Conservation (phyloP, 2,888 invertebrate genomes). For the Amphipoea oculea region DNA sequence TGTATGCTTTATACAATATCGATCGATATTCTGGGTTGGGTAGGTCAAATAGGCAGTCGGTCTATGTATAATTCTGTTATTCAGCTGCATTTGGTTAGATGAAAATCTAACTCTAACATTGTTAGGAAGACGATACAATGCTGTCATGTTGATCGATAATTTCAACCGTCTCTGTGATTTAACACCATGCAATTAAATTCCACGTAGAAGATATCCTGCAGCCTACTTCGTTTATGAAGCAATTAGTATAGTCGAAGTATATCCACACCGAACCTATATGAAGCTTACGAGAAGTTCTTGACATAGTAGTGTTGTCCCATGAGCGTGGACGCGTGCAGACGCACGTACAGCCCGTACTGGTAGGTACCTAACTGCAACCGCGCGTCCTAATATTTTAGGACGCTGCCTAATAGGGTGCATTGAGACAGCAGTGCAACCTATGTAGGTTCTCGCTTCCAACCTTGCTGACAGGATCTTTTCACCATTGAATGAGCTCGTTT, state of each 20-base stretch:
- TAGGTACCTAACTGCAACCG: background rate
- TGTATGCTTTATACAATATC: background rate
- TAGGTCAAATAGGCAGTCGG: background rate
- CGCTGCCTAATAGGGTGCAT: background rate
- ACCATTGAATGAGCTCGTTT: background rate
- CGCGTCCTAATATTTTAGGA: background rate
- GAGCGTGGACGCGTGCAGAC: constrained; percentile 93
- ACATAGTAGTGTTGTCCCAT: constrained; percentile 94
- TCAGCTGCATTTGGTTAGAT: background rate
- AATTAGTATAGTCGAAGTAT: background rate
- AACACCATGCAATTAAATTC: background rate
- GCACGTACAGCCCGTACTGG: constrained; percentile 71
- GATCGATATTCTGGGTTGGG: background rate
- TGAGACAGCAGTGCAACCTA: background rate
- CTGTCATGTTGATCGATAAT: background rate
- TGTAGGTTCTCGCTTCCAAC: background rate
- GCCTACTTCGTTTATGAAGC: background rate
- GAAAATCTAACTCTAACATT: background rate
- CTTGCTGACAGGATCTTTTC: background rate
- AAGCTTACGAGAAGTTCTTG: constrained; percentile 79
- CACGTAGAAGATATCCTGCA: too few relatives aligned
- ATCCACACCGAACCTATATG: background rate
- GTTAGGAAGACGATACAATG: background rate
- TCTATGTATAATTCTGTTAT: background rate
- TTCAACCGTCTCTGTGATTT: too few relatives aligned